These are phyloP conservation scores for Helicolenus hilgendorfi DNA, from an alignment of 2,797 vertebrate genomes.

Conservation along the genomic window DNA sequence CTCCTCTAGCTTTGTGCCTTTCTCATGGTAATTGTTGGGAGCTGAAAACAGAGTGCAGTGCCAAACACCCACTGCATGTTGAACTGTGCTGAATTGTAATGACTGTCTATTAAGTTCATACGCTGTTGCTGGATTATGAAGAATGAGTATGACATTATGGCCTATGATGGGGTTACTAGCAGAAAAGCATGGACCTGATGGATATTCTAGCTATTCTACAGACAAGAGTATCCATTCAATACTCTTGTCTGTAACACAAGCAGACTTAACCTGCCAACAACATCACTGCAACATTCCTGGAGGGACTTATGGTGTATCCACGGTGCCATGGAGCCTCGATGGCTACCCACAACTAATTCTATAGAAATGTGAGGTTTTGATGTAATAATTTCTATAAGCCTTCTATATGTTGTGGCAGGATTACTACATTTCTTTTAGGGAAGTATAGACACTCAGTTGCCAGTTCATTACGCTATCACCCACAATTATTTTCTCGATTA, in stretches of 20 bases:
- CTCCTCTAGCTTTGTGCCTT: conserved; percentile 62
- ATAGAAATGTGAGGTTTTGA: neutral
- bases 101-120: conserved; percentile 27
- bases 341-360: neutral
- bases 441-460: neutral
- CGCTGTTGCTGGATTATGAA: neutral
- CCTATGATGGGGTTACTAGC: neutral
- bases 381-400: neutral
- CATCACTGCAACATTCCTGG: conserved; percentile 28
- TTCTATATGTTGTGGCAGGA: neutral
- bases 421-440: neutral
- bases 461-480: neutral
- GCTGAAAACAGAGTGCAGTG: conserved; percentile 37
- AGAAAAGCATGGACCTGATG: neutral
- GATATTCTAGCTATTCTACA: neutral
- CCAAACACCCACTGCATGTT: conserved; percentile 63
- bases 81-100: conserved; percentile 55
- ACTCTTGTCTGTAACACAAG: neutral
- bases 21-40: conserved; percentile 76
- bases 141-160: neutral
- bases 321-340: neutral
- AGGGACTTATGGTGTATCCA: conserved; percentile 7
- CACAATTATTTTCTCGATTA: no score
- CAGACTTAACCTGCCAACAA: neutral
- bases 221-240: neutral